Percentiles rank a stretch among this genome's conserved stretches.
Evolutionary conservation across 2,113 vertebrate species (phyloP).

Genomic region (Chroicocephalus ridibundus): DNA sequence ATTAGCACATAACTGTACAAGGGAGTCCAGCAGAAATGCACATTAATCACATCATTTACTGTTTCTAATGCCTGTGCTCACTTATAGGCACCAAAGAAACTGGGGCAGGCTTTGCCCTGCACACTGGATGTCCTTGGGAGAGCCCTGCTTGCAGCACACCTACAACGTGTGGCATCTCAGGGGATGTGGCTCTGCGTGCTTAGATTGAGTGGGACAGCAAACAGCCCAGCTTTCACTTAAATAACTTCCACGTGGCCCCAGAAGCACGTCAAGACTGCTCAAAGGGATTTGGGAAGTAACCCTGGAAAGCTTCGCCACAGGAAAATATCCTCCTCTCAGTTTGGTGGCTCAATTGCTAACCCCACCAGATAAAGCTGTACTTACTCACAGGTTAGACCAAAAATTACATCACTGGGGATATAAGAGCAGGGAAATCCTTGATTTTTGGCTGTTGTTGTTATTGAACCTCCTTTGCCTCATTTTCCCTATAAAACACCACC

Average conservation of each 20-base stretch:
- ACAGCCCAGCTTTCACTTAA: background rate
- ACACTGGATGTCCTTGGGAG: rapidly evolving
- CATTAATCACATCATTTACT: background rate
- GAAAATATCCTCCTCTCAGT: background rate
- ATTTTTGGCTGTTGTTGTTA: background rate
- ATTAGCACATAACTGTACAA: background rate
- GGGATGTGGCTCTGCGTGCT: background rate
- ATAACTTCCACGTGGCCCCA: background rate
- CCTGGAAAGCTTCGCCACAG: background rate
- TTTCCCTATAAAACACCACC: background rate
- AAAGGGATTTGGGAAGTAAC: background rate
- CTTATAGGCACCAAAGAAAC: background rate
- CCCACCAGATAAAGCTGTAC: background rate
- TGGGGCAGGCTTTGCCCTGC: background rate
- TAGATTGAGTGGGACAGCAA: background rate
- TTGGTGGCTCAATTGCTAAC: background rate
- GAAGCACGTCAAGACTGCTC: background rate
- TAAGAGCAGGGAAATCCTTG: background rate
- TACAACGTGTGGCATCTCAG: background rate
- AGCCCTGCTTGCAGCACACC: background rate
- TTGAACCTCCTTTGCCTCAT: background rate
- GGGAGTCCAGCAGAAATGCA: background rate
- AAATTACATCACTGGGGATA: background rate
- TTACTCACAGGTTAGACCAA: background rate
- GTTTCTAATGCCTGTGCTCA: background rate